phyloP scores from a whole-genome alignment of 2,113 vertebrate genomes.

The Hemibates koningsi region DNA sequence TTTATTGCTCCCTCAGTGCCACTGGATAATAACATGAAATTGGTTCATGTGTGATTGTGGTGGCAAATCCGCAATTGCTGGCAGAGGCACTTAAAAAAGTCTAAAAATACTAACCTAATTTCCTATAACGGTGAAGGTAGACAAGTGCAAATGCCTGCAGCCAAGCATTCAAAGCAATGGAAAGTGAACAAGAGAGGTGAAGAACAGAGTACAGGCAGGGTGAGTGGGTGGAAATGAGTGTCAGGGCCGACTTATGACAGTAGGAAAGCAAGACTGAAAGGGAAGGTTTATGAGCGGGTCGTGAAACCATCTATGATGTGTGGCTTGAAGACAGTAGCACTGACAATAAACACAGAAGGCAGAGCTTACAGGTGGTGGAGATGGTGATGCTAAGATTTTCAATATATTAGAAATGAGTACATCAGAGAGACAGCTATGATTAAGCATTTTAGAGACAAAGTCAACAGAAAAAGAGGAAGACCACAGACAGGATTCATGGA shows the following conservation, averaged over 20 bases:
- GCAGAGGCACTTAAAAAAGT: not conserved
- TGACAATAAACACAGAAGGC: not conserved
- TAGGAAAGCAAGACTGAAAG: not conserved
- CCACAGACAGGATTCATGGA: not conserved
- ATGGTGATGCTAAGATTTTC: not conserved
- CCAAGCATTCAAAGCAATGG: not conserved
- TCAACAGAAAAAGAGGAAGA: not conserved
- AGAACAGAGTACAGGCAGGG: not conserved
- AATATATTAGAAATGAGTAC: not conserved
- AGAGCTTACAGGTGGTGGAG: not conserved
- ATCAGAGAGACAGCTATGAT: not conserved
- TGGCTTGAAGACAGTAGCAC: not conserved
- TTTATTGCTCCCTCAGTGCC: not conserved
- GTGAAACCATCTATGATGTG: not conserved
- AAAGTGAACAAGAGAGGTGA: not conserved
- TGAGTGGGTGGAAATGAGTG: not conserved
- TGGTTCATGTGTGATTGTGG: not conserved
- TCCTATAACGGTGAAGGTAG: not conserved
- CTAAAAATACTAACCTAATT: not conserved
- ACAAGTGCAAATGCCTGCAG: not conserved
- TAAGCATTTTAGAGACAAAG: not conserved
- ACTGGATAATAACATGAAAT: not conserved
- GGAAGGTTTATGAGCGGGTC: not conserved
- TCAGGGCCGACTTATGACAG: not conserved
- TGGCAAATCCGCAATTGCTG: not conserved